Base-by-base conservation (phyloP, 2,113 vertebrate genomes). In the Poeciliopsis occidentalis region DNA sequence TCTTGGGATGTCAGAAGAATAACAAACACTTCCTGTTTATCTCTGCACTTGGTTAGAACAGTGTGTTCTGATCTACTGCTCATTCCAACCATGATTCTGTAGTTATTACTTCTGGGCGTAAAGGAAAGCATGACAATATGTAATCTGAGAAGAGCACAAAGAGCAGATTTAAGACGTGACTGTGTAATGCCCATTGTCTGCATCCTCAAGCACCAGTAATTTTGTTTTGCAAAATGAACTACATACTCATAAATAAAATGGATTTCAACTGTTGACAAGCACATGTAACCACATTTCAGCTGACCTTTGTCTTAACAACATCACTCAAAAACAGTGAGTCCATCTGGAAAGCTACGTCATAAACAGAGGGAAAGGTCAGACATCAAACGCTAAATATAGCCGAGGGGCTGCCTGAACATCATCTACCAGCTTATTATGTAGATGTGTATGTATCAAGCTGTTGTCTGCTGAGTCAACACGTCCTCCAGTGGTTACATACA, bases 21-120 rank as follows among this genome's bases (percentile, higher is more conserved):
- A 92, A 91, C 87, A 93, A 91, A 87, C 86, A 77, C 87, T 90
- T 94, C 92, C 92, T 94, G 92, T 93, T 94, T 93, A 92, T 90
- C 80, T 83, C 68, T 31, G 29, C 61, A 78, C 79, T 63, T 67
- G 75, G 74, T 72, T 82, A 78, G 80, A 68, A 88, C 85, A 87
- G 77, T 66, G 71, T 86, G 85, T 90, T 82, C 85, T 44, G 63
- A 81, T 80, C 44, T 41, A 13, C 64, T 67, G 82, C 68, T 78
- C 84, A 79, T 81, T 82, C 73, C 63, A 67, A 62, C 67, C 71
- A 41, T 74, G 65, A 82, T 60, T 69, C 64, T 27, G 17, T 2
- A 5, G 17, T 61, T 64, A 61, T 76, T 64, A 61, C 8, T 0
- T 44, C 19, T 67, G 63, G 22, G 47, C 65, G 7, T 8, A 22